Evolutionary conservation across 2,888 invertebrate genomes (phyloP).

Genomic region (Stictocephala bisonia): DNA sequence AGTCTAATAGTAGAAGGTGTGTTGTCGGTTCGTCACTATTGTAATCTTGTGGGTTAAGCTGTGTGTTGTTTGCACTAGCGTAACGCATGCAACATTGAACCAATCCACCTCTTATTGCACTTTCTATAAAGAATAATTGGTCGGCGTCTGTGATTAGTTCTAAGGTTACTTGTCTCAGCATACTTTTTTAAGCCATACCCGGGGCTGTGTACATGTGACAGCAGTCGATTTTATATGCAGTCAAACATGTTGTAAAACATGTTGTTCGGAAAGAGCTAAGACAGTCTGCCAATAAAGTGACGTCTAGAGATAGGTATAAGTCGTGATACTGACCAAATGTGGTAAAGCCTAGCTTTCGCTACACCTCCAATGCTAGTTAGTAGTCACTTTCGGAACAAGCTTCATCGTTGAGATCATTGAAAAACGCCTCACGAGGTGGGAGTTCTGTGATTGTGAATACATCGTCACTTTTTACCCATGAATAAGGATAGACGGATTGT

Average conservation of each 20-base stretch:
- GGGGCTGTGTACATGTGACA: not conserved
- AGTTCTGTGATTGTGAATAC: not conserved
- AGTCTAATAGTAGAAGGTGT: not conserved
- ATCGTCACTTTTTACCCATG: not conserved
- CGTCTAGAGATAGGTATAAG: not conserved
- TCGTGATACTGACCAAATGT: not conserved
- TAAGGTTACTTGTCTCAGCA: not conserved
- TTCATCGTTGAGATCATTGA: not conserved
- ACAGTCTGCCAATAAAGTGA: not conserved
- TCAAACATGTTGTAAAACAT: too few relatives aligned
- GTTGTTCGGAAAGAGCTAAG: not conserved
- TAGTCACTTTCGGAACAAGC: not conserved
- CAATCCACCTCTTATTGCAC: not conserved
- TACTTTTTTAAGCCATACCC: not conserved
- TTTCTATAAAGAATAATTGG: not conserved
- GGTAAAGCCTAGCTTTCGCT: not conserved
- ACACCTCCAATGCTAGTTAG: not conserved
- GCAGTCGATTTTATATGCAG: not conserved
- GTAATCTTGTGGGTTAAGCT: not conserved
- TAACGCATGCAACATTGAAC: not conserved
- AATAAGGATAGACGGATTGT: not conserved
- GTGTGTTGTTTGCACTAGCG: not conserved
- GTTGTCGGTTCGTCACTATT: not conserved
- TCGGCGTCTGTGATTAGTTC: not conserved
- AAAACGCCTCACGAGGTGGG: not conserved